phyloP scores from a whole-genome alignment of 2,113 vertebrate species.

The Numida meleagris region DNA sequence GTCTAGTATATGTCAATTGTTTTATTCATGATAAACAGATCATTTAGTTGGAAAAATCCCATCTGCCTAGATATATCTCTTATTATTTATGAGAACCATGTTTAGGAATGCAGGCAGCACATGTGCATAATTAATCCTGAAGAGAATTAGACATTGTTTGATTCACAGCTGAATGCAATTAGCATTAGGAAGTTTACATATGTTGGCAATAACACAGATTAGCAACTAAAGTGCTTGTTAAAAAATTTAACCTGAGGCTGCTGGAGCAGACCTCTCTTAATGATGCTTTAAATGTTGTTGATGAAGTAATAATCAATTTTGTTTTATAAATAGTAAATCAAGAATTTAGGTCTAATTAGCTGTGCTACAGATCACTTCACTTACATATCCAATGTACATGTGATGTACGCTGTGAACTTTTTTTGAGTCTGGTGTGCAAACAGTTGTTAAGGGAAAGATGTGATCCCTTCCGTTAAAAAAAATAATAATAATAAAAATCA shows the following conservation, averaged over 20 bases:
- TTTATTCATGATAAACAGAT: constrained; percentile 85
- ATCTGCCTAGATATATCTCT: constrained; percentile 90
- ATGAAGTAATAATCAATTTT: constrained; percentile 95
- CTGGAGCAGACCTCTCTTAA: constrained; percentile 91
- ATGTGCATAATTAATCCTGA: constrained; percentile 97
- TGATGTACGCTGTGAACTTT: constrained; percentile 77
- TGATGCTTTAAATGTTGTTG: constrained; percentile 95
- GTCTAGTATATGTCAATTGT: constrained; percentile 76
- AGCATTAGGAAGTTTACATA: constrained; percentile 92
- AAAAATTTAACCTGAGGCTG: constrained; percentile 95
- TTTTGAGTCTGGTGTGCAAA: constrained; percentile 71
- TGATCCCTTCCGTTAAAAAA: constrained; percentile 28
- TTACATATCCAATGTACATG: constrained; percentile 77
- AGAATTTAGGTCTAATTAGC: constrained; percentile 90
- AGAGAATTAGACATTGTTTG: constrained; percentile 99
- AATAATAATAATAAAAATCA: not conserved
- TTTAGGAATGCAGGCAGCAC: constrained; percentile 93
- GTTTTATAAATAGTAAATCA: constrained; percentile 90
- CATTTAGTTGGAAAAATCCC: constrained; percentile 85
- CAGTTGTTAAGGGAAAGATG: constrained; percentile 69
- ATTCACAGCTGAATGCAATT: constrained; percentile 98
- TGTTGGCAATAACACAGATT: constrained; percentile 91
- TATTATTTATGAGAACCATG: constrained; percentile 95
- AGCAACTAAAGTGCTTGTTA: constrained; percentile 92
- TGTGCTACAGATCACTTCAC: constrained; percentile 86